Evolutionary conservation across 2,113 vertebrate species (phyloP).

Genomic region (Cryptomyrus ogoouensis): DNA sequence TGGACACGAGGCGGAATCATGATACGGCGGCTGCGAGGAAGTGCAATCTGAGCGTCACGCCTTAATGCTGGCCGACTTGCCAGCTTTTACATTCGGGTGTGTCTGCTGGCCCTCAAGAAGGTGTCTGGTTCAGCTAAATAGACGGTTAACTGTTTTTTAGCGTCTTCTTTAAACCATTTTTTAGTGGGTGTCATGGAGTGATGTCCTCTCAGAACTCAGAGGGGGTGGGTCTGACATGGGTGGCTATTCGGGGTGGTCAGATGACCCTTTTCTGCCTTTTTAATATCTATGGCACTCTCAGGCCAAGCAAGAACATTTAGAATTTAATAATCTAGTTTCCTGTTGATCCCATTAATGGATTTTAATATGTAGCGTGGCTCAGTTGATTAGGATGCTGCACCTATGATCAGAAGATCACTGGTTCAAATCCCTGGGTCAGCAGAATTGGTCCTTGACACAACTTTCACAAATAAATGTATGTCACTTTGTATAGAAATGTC

Average conservation of each 20-base stretch:
- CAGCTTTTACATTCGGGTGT: background rate
- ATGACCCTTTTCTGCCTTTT: background rate
- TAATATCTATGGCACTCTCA: background rate
- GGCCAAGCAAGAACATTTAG: background rate
- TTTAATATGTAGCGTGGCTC: background rate
- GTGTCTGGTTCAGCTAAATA: background rate
- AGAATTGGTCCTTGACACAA: background rate
- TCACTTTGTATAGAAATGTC: background rate
- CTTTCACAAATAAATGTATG: background rate
- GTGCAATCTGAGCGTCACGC: background rate
- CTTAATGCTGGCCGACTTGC: background rate
- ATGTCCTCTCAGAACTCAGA: background rate
- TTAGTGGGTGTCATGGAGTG: background rate
- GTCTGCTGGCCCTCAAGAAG: background rate
- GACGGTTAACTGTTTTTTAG: background rate
- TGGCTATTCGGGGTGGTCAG: background rate
- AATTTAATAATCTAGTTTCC: background rate
- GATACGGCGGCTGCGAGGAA: background rate
- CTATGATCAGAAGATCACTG: background rate
- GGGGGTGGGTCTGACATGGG: slow-evolving; percentile 12
- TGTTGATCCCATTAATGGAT: background rate
- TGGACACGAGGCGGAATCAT: slow-evolving; percentile 4
- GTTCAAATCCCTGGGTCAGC: background rate
- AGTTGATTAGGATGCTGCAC: background rate
- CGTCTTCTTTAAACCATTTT: background rate